phyloP scores from a whole-genome alignment of 2,113 vertebrate genomes.

The Puntigrus tetrazona region DNA sequence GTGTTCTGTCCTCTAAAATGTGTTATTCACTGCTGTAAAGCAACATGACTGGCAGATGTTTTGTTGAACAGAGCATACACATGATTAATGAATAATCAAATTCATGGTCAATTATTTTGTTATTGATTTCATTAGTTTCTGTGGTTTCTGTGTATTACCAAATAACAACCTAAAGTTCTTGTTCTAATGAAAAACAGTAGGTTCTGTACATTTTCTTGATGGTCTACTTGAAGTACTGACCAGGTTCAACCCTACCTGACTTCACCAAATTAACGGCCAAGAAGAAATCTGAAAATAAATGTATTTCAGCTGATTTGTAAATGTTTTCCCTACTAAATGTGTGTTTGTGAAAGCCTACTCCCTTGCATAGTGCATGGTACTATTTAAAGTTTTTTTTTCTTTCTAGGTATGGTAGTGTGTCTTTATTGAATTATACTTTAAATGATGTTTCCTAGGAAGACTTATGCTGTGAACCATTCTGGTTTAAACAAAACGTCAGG shows the following conservation, averaged over 20 bases:
- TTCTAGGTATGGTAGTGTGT: neutral
- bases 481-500: neutral
- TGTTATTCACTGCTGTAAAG: neutral
- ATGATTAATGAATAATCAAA: neutral
- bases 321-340: neutral
- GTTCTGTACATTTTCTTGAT: neutral
- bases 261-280: neutral
- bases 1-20: neutral
- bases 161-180: neutral
- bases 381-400: neutral
- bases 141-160: neutral
- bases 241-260: neutral
- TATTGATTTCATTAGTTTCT: neutral
- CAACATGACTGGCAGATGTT: neutral
- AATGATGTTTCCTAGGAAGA: neutral
- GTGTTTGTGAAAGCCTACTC: neutral
- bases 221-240: neutral
- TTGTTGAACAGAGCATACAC: neutral
- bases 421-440: neutral
- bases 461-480: neutral
- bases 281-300: neutral
- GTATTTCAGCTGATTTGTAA: neutral
- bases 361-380: too few relatives aligned
- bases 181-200: neutral
- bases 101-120: neutral